Evolutionary conservation across 2,113 vertebrate species (phyloP).

Genomic region (Puffinus mauretanicus): DNA sequence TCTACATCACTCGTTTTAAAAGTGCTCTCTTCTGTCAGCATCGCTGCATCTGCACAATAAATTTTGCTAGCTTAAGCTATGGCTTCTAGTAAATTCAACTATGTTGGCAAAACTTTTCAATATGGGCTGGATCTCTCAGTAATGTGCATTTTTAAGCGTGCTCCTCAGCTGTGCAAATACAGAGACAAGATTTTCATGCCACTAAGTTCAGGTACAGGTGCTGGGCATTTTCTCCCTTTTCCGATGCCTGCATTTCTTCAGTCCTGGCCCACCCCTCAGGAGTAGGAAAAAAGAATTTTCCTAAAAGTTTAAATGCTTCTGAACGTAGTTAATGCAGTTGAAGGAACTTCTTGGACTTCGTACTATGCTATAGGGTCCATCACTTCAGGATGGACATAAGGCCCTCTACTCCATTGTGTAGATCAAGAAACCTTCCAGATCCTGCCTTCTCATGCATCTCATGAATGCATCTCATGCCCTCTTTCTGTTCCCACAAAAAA

Average conservation of each 20-base stretch:
- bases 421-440: not conserved
- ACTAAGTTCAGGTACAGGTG: not conserved
- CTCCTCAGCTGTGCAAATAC: not conserved
- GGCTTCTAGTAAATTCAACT: constrained; percentile 38
- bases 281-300: not conserved
- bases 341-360: not conserved
- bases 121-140: not conserved
- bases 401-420: not conserved
- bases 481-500: not conserved
- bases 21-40: constrained; percentile 46
- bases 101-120: not conserved
- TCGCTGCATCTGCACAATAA: constrained; percentile 36
- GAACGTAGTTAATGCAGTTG: not conserved
- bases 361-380: not conserved
- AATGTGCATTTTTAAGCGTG: accelerated
- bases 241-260: not conserved
- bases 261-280: not conserved
- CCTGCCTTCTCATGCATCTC: not conserved
- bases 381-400: not conserved
- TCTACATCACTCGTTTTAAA: constrained; percentile 55
- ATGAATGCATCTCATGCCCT: not conserved
- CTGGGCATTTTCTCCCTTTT: not conserved
- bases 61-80: constrained; percentile 54
- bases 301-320: not conserved
- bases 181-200: not conserved